phyloP scores from a whole-genome alignment of 2,797 vertebrate genomes.

The Smutsia temminckii region DNA sequence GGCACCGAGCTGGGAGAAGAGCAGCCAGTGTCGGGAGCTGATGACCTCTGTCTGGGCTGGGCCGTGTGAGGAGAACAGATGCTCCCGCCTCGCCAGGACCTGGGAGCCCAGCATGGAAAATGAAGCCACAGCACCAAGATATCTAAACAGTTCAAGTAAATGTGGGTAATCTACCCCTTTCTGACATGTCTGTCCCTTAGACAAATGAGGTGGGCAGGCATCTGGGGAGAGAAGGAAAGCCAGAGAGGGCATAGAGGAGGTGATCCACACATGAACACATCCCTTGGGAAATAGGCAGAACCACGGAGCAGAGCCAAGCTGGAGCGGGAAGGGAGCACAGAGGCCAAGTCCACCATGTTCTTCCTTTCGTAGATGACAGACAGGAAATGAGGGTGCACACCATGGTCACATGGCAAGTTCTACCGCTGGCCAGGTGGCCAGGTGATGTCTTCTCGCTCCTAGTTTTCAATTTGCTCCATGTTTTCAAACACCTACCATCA shows the following conservation, averaged over 20 bases:
- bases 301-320: not conserved
- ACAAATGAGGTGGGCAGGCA: not conserved
- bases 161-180: not conserved
- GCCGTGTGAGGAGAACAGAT: not conserved
- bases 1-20: constrained; percentile 57
- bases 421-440: too few relatives aligned
- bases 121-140: not conserved
- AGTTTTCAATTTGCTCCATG: too few relatives aligned
- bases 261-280: not conserved
- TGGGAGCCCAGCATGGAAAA: not conserved
- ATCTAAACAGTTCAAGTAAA: not conserved
- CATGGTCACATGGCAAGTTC: not conserved
- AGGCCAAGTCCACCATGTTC: not conserved
- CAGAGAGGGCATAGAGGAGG: not conserved
- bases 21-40: not conserved
- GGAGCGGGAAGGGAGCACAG: not conserved
- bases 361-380: not conserved
- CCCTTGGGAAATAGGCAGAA: not conserved
- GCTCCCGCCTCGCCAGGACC: not conserved
- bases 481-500: not conserved
- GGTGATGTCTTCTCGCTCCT: not conserved
- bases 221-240: not conserved
- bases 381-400: not conserved
- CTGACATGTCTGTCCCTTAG: not conserved
- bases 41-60: constrained; percentile 18